Base-by-base conservation (phyloP, 2,113 vertebrate species). In the Sapajus apella region DNA sequence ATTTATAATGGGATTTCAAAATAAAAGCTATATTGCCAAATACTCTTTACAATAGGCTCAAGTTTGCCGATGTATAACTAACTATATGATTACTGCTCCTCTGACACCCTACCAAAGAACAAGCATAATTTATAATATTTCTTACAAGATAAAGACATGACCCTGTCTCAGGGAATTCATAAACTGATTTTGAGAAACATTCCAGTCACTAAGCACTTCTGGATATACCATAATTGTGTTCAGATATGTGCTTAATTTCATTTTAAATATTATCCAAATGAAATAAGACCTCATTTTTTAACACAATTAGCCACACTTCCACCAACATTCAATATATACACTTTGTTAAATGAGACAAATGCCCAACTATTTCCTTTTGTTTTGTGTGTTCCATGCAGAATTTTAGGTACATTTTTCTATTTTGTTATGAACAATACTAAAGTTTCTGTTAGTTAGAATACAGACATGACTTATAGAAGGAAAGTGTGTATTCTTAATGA, bases 1-100 rank as follows among this genome's bases (percentile, higher is more conserved):
- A 72, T 82, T 9, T 86, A 92, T 64, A 6, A 27, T 90, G 58
- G 70, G 17, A 95, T 90, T 91, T 95, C 23, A 94, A 35, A 97
- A 94, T 87, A 80, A 89, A 72, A 90, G 61, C 87, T 93, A 47
- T 17, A 89, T 35, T 35, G 30, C 20, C 84, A 89, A 91, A 80
- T 84, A 43, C 0, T n/a, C 2, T 89, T 92, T 75, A 7, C 32
- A 88, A 64, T 80, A 45, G 2, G 32, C 40, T 94, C 52, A 85
- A 47, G 7, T 72, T 80, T 87, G 35, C 13, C 72, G 73, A 8
- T 25, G 2, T 64, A 47, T 66, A 66, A 47, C 40, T 72, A 66
- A 47, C 40, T 61, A 4, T 37, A 11, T 90, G n/a, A 92, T 82
- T 66, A 73, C 20, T 76, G 7, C 13, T 72, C 61, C 47, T 90